Base-by-base conservation (phyloP, 2,888 invertebrate species). In the Scotopteryx bipunctaria region DNA sequence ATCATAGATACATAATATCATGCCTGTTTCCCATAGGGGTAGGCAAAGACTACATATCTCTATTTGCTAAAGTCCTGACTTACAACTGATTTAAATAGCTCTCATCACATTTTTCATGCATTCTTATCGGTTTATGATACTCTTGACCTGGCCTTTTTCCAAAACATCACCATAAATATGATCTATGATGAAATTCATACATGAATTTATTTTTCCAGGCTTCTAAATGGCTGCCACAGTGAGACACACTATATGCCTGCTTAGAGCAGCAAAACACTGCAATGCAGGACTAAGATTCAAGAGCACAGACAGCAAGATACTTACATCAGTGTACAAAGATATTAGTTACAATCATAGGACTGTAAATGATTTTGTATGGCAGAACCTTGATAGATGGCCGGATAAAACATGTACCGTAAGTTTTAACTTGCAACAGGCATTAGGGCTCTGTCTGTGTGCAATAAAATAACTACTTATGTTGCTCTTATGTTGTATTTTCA, bases 381-480 rank as follows among this genome's bases (percentile, higher is more conserved):
- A 86, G 50, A 89, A 93, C 63, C 76, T 94, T 54, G 92, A 93
- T 37, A 91, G 91, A 66, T 95, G 94, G 94, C 91, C 92, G n/a
- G 92, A 94, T 57, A 92, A 92, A 67, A 92, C 92, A 19, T 94
- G 94, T 31, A 72, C 92, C 73, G 94, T 94, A 78, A 92, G 93
- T 91, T n/a, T 17, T 3, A 13, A 5, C n/a, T n/a, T n/a, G n/a
- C n/a, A n/a, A n/a, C n/a, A n/a, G n/a, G n/a, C n/a, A n/a, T n/a
- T n/a, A n/a, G n/a, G n/a, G n/a, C n/a, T n/a, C n/a, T n/a, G n/a
- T n/a, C n/a, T n/a, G n/a, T n/a, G n/a, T n/a, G n/a, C n/a, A n/a
- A n/a, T n/a, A n/a, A n/a, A n/a, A n/a, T n/a, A n/a, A n/a, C 5
- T 3, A 33, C 3, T 38, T 21, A n/a, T 36, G 14, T 23, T n/a